Evolutionary conservation across 2,113 vertebrate genomes (phyloP), one percentile per base, ranked within the genome.

Genomic region (Naja naja): DNA sequence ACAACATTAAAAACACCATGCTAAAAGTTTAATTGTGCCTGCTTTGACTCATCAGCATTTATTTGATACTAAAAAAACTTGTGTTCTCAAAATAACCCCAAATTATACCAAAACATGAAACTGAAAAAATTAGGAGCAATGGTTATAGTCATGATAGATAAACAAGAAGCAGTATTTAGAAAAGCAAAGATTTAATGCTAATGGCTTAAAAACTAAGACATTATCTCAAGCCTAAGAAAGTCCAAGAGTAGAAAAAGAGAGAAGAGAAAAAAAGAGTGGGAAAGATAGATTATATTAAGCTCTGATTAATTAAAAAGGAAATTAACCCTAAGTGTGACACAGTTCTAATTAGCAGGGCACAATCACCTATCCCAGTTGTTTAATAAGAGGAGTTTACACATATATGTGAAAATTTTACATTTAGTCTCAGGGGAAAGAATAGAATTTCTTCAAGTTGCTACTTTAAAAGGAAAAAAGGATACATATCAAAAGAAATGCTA

Each of bases 1-100:
- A 89, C 30, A 94, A 92, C 93, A 94, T 3, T 64, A 94, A 85
- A 94, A 94, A 54, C 6, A 2, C 34, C 88, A 93, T 89, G 81
- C 85, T 93, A 89, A 92, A 94, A 96, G 92, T 93, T 96, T 94
- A 95, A 96, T 96, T 95, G 91, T 88, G 27, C 94, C 91, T 74
- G 88, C 85, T 93, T 95, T 92, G 56, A 92, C 92, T 30, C 9
- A 95, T 11, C 88, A 94, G 92, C 92, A 87, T 49, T 85, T 60
- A 92, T 89, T 3, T 92, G 90, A 93, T 92, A 14, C 55, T 81
- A 93, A 94, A 94, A 85, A 81, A 85, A 43, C 52, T 90, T 16
- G 55, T 89, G 60, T 85, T 87, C 20, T 30, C 52, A 88, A 91
- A 87, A 52, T 90, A 89, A 94, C 93, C 10, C 23, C 87, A 87